phyloP scores from a whole-genome alignment of 2,888 invertebrate species.

The Drosophila paranaensis region DNA sequence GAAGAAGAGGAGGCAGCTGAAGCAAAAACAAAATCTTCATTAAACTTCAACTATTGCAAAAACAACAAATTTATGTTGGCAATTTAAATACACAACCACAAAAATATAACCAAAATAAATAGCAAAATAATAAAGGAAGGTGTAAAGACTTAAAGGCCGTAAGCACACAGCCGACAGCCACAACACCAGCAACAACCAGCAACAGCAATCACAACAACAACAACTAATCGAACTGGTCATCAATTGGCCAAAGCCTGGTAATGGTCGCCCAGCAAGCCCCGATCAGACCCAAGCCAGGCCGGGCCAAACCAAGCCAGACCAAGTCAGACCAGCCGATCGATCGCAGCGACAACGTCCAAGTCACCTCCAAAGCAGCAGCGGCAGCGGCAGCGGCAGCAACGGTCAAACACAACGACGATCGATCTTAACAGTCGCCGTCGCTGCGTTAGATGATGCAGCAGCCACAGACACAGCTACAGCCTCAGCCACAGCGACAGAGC shows the following conservation, averaged over 20 bases:
- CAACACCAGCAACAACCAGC: conserved; percentile 30
- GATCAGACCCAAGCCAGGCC: conserved; percentile 41
- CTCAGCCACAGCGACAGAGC: conserved; percentile 16
- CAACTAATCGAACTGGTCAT: conserved; percentile 82
- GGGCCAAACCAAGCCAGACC: conserved; percentile 28
- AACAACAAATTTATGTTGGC: conserved; percentile 72
- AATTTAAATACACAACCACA: conserved; percentile 72
- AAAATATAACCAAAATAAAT: conserved; percentile 58
- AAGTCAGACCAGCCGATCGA: conserved; percentile 59
- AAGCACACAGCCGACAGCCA: conserved; percentile 53
- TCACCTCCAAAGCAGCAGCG: conserved; percentile 55
- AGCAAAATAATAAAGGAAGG: conserved; percentile 77
- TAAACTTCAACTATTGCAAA: conserved; percentile 74
- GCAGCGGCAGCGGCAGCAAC: conserved; percentile 38
- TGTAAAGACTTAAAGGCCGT: conserved; percentile 73
- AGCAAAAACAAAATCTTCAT: conserved; percentile 60
- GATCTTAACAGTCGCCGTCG: conserved; percentile 66
- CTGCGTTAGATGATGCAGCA: conserved; percentile 60
- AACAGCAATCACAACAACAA: conserved; percentile 53
- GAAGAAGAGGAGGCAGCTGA: conserved; percentile 9
- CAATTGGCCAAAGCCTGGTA: conserved; percentile 77
- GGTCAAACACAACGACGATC: conserved; percentile 69
- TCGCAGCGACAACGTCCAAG: conserved; percentile 67
- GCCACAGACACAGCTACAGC: background rate
- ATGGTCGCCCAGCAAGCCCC: conserved; percentile 67